phyloP scores from a whole-genome alignment of 1,140 invertebrate species.

The Drosophila mojavensis region DNA sequence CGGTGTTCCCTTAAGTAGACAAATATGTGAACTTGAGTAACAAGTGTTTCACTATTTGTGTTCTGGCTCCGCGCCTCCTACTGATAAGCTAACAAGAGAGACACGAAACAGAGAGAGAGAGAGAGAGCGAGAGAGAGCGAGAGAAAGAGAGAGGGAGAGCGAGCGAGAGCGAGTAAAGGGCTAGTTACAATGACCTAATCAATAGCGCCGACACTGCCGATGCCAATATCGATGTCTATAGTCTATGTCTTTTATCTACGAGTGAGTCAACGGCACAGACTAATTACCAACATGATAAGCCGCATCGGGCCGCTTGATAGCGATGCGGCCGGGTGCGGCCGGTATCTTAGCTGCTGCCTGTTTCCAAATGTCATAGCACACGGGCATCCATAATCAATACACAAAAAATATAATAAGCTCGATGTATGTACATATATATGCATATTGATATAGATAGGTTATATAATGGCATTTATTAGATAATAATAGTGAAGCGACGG shows the following conservation, averaged over 20 bases:
- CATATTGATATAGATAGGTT: not conserved
- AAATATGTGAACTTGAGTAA: constrained; percentile 69
- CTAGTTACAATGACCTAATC: constrained; percentile 9
- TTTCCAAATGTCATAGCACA: not conserved
- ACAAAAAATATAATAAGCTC: no score
- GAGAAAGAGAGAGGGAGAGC: not conserved
- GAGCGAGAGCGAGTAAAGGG: not conserved
- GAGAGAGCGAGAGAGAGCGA: not conserved
- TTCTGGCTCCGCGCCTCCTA: constrained; percentile 26
- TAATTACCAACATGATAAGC: constrained; percentile 45
- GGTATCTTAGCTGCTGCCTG: constrained; percentile 10
- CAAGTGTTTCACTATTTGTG: constrained; percentile 62
- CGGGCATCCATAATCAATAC: no score
- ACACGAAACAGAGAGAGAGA: not conserved
- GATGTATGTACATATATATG: not conserved
- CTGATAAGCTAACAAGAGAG: constrained; percentile 25
- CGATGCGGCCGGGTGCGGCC: not conserved
- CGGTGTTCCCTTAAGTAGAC: constrained; percentile 40
- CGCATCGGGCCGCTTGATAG: not conserved
- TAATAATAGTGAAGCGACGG: not conserved
- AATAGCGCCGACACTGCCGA: constrained; percentile 29
- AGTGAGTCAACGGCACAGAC: constrained; percentile 23
- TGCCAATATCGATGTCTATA: constrained; percentile 6
- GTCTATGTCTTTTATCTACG: constrained; percentile 30
- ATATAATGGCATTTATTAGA: not conserved